These are phyloP conservation scores for Dermolepida albohirtum DNA, from an alignment of 2,888 invertebrate genomes.

Conservation along the genomic window DNA sequence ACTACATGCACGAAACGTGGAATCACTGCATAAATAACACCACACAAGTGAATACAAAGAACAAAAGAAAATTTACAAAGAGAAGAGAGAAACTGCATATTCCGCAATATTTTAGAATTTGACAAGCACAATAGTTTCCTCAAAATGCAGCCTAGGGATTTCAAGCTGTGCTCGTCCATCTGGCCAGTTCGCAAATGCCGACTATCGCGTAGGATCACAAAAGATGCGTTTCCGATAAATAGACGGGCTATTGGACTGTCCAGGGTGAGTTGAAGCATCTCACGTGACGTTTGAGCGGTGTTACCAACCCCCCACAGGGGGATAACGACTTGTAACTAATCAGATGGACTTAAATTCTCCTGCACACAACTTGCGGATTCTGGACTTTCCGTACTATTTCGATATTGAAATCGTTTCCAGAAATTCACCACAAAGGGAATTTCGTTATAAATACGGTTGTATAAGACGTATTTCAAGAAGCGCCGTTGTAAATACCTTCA, in stretches of 20 bases:
- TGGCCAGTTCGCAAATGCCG: constrained; percentile 47
- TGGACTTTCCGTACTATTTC: constrained; percentile 1
- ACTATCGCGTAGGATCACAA: constrained; percentile 48
- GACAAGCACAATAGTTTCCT: constrained; percentile 63
- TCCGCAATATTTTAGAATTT: constrained; percentile 63
- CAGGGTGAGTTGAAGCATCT: constrained; percentile 61
- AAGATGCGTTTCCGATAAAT: constrained; percentile 46
- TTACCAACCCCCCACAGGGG: constrained; percentile 59
- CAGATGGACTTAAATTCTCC: constrained; percentile 51
- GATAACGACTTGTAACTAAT: constrained; percentile 62
- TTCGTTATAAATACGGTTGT: too few species aligned
- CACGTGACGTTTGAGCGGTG: constrained; percentile 59
- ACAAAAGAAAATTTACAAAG: constrained; percentile 49
- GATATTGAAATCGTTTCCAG: not conserved
- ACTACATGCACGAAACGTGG: not conserved
- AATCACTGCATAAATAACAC: not conserved
- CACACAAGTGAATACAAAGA: constrained; percentile 38
- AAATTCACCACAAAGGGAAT: not conserved
- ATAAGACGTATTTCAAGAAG: too few species aligned
- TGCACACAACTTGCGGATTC: constrained; percentile 3
- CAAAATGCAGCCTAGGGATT: constrained; percentile 62
- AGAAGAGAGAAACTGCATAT: constrained; percentile 57
- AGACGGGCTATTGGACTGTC: constrained; percentile 56
- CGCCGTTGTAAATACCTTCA: too few species aligned
- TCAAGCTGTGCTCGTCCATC: constrained; percentile 57